These are phyloP conservation scores for Oncorhynchus nerka DNA, from an alignment of 2,113 vertebrate genomes.

Conservation along the genomic window DNA sequence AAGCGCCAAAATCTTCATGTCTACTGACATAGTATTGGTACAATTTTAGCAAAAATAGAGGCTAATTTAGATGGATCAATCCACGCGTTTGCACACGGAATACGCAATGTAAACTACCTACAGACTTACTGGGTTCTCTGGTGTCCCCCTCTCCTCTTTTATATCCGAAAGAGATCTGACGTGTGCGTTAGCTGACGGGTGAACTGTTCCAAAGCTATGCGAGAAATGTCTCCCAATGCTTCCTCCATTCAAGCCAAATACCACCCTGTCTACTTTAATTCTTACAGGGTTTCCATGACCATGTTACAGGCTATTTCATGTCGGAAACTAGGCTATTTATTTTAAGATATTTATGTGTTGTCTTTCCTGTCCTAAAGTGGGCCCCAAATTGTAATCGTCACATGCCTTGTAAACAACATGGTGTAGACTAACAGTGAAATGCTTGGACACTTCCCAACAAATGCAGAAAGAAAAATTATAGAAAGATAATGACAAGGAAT, in stretches of 20 bases:
- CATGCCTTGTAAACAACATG: neutral
- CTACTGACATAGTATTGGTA: too few relatives aligned
- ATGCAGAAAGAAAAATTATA: too few relatives aligned
- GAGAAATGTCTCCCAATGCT: constrained; percentile 82
- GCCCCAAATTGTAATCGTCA: neutral
- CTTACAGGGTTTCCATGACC: neutral
- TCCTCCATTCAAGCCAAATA: constrained; percentile 66
- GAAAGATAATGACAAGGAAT: too few relatives aligned
- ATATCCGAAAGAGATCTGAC: too few relatives aligned
- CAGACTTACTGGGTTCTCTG: too few relatives aligned
- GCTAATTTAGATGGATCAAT: too few relatives aligned
- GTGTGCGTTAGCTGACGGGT: constrained; percentile 66
- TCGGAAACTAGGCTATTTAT: neutral
- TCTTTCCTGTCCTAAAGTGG: neutral
- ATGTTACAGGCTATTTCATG: constrained; percentile 12
- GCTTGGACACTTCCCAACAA: too few relatives aligned
- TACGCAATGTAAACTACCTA: too few relatives aligned
- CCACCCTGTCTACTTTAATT: constrained; percentile 38
- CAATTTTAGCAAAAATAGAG: too few relatives aligned
- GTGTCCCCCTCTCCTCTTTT: too few relatives aligned
- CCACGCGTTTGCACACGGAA: too few relatives aligned
- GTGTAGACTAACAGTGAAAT: neutral
- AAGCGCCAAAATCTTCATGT: too few relatives aligned
- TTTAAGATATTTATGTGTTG: neutral
- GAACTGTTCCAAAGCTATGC: constrained; percentile 83